Percentiles rank a stretch among this genome's conserved stretches.
phyloP scores from a whole-genome alignment of 2,888 invertebrate species.

The Andrena flavipes region DNA sequence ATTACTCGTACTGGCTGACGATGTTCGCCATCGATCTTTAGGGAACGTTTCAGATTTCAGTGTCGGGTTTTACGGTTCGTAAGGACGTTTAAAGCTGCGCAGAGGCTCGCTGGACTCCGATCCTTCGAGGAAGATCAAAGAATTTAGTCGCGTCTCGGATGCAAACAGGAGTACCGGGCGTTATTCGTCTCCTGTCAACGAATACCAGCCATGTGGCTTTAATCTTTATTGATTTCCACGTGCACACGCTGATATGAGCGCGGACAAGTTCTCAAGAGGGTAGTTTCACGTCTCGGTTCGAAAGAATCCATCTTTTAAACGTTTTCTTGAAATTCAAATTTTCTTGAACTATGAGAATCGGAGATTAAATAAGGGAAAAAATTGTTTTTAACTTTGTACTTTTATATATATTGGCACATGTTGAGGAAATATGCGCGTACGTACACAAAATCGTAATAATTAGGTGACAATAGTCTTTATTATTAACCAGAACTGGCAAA shows the following conservation, averaged over 20 bases:
- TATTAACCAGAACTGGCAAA: too few relatives aligned
- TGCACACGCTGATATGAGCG: constrained; percentile 2
- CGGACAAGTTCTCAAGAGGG: not conserved
- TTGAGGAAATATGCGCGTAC: too few relatives aligned
- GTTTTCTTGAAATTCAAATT: not conserved
- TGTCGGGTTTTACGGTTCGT: constrained; percentile 57
- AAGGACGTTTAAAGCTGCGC: constrained; percentile 32
- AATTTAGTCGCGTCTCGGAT: constrained; percentile 30
- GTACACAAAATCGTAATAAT: too few relatives aligned
- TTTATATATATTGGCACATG: too few relatives aligned
- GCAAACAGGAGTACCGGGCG: constrained; percentile 21
- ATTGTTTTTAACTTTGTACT: too few relatives aligned
- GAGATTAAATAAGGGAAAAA: too few relatives aligned
- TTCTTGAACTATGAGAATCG: too few relatives aligned
- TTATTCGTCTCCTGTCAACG: constrained; percentile 39
- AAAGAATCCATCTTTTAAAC: not conserved
- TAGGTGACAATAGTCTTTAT: too few relatives aligned
- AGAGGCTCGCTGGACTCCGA: constrained; percentile 26
- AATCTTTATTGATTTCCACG: constrained; percentile 30
- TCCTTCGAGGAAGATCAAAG: constrained; percentile 61
- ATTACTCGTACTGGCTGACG: constrained; percentile 42
- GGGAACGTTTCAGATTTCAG: constrained; percentile 66
- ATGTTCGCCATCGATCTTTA: constrained; percentile 70
- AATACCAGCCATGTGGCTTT: constrained; percentile 47
- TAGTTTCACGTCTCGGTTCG: not conserved